Evolutionary conservation across 37 sponge, comb jelly and placozoan species (phyloP).

Genomic region (Halisarca cf. caerulea): DNA sequence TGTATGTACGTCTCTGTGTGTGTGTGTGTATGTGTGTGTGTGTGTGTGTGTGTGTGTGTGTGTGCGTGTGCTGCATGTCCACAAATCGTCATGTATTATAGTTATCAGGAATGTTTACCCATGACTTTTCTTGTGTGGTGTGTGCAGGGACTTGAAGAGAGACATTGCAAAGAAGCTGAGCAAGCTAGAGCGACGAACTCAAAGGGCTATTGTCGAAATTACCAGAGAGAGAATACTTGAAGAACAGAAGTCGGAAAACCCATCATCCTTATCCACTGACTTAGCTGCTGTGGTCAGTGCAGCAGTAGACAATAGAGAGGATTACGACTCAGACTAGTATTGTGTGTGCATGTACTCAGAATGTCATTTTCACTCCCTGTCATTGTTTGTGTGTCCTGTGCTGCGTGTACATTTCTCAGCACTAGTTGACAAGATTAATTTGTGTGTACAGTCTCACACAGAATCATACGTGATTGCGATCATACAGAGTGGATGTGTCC

Average conservation of each 20-base stretch:
- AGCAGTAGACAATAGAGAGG: not conserved
- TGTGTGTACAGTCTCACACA: too few relatives aligned
- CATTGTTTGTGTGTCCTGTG: too few relatives aligned
- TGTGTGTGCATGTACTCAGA: too few relatives aligned
- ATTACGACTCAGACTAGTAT: not conserved
- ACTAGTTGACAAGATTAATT: too few relatives aligned
- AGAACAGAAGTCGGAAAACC: not conserved
- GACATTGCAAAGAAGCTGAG: constrained; percentile 86
- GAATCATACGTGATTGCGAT: too few relatives aligned
- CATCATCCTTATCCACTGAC: not conserved
- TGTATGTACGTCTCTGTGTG: not conserved
- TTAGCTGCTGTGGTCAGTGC: constrained; percentile 20
- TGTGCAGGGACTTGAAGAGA: constrained; percentile 94
- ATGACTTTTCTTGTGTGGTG: not conserved
- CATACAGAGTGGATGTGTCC: too few relatives aligned
- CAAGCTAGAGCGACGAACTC: constrained; percentile 91
- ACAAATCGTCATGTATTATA: too few relatives aligned
- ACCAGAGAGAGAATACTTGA: constrained; percentile 58
- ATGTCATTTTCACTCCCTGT: too few relatives aligned
- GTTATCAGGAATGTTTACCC: too few relatives aligned
- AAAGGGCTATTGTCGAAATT: constrained; percentile 87
- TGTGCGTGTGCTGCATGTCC: too few relatives aligned
- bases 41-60: not conserved
- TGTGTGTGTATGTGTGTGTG: not conserved
- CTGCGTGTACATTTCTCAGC: too few relatives aligned